Conservation (phyloP, 2,888 invertebrate genomes). For the Drosophila buzzatii region DNA sequence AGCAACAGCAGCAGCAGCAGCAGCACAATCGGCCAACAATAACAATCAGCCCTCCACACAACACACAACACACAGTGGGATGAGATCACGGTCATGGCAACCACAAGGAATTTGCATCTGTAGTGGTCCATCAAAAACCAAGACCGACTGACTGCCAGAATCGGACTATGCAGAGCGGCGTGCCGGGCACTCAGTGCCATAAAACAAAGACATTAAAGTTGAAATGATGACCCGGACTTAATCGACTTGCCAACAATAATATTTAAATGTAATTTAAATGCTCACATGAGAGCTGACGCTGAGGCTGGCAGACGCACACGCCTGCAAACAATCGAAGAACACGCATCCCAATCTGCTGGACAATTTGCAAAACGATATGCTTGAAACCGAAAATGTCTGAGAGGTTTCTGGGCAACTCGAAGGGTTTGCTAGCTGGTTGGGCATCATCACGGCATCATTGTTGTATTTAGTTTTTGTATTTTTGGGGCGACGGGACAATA, state of each 20-base stretch:
- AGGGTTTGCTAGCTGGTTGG: conserved; percentile 48
- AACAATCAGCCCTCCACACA: conserved; percentile 49
- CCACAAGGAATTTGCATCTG: conserved; percentile 58
- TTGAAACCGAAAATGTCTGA: conserved; percentile 22
- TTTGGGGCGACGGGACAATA: conserved; percentile 62
- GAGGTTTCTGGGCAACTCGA: conserved; percentile 34
- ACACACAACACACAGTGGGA: neutral
- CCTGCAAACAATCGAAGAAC: conserved; percentile 67
- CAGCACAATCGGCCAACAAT: conserved; percentile 35
- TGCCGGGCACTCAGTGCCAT: conserved; percentile 53
- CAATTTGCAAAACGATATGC: conserved; percentile 70
- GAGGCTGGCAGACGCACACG: neutral
- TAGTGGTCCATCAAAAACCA: conserved; percentile 56
- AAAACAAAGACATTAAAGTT: conserved; percentile 75
- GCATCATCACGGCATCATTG: conserved; percentile 49
- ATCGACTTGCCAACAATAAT: conserved; percentile 82
- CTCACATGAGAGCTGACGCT: conserved; percentile 72
- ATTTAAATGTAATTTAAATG: conserved; percentile 83
- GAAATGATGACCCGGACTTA: conserved; percentile 72
- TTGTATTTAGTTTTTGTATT: conserved; percentile 23
- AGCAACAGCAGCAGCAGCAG: conserved; percentile 20
- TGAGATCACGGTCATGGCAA: conserved; percentile 21
- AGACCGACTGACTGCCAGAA: conserved; percentile 40
- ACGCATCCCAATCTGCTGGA: conserved; percentile 64
- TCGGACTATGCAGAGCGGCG: conserved; percentile 7